phyloP scores from a whole-genome alignment of 2,113 vertebrate genomes.

The Galeopterus variegatus region DNA sequence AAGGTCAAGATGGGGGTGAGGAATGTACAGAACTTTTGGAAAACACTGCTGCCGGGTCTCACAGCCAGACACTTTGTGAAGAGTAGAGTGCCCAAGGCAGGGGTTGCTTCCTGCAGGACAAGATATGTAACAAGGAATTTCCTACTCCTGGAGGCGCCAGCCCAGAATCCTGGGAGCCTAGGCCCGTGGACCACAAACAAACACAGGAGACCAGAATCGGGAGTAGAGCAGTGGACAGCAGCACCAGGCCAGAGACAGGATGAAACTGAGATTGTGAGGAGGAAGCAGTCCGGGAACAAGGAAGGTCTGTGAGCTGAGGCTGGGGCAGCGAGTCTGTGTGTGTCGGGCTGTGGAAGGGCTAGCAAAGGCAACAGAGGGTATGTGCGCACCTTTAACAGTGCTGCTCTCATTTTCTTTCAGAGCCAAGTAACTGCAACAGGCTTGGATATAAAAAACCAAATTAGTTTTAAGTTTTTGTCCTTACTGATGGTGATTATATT shows the following conservation, averaged over 20 bases:
- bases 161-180: neutral
- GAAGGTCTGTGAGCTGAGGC: slow-evolving; percentile 42
- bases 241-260: neutral
- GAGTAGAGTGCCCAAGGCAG: neutral
- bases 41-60: neutral
- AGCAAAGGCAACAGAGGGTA: slow-evolving; percentile 66
- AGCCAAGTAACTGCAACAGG: slow-evolving; percentile 16
- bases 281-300: slow-evolving; percentile 43
- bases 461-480: slow-evolving; percentile 32
- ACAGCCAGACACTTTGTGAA: neutral
- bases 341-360: neutral
- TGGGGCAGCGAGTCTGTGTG: neutral
- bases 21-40: neutral
- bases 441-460: slow-evolving; percentile 24
- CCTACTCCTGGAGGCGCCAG: neutral
- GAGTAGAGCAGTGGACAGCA: neutral
- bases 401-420: slow-evolving; percentile 49
- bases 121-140: neutral
- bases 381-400: slow-evolving; percentile 56
- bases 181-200: neutral
- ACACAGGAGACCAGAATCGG: neutral
- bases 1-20: fast-evolving
- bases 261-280: neutral
- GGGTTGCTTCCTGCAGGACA: neutral
- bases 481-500: neutral